Percentiles rank a stretch among this genome's conserved stretches.
phyloP scores from a whole-genome alignment of 1,140 invertebrate species.

The Drosophila fuyamai region DNA sequence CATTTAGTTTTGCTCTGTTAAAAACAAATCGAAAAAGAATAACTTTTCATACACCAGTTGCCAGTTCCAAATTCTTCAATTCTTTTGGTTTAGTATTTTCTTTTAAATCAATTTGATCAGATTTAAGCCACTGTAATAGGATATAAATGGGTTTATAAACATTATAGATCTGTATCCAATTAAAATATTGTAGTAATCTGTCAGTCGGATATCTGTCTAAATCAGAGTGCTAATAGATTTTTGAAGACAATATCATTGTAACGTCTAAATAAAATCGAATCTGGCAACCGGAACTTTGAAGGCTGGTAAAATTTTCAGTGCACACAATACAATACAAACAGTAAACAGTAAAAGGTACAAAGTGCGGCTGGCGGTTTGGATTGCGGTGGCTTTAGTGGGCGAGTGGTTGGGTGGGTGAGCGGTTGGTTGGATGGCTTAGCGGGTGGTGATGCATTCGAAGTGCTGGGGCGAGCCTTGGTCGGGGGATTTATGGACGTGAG shows the following conservation, averaged over 20 bases:
- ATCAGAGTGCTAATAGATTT: too few species aligned
- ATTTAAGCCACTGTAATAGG: too few species aligned
- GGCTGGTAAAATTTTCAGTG: slow-evolving; percentile 5
- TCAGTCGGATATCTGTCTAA: too few species aligned
- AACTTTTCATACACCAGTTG: neutral
- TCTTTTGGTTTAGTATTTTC: neutral
- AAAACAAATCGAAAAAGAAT: slow-evolving; percentile 2
- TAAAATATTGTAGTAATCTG: too few species aligned
- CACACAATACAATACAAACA: slow-evolving; percentile 70
- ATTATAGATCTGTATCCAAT: too few species aligned
- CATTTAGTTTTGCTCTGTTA: neutral
- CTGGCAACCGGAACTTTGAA: neutral
- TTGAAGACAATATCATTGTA: too few species aligned
- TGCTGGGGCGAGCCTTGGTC: slow-evolving; percentile 46
- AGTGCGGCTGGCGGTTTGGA: slow-evolving; percentile 67
- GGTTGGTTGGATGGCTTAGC: slow-evolving; percentile 2
- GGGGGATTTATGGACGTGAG: slow-evolving; percentile 35
- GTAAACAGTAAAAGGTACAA: slow-evolving; percentile 78
- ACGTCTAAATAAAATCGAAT: neutral
- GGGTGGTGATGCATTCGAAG: slow-evolving; percentile 20
- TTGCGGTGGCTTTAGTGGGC: slow-evolving; percentile 52
- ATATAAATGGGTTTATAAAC: too few species aligned
- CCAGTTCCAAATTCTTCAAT: neutral
- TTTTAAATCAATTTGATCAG: neutral
- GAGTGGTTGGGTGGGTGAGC: slow-evolving; percentile 14